A percentile compares a stretch with the other conserved stretches of the same genome.
Evolutionary conservation across 1,140 invertebrate genomes (phyloP).

Genomic region (Propsilocerus akamusi): DNA sequence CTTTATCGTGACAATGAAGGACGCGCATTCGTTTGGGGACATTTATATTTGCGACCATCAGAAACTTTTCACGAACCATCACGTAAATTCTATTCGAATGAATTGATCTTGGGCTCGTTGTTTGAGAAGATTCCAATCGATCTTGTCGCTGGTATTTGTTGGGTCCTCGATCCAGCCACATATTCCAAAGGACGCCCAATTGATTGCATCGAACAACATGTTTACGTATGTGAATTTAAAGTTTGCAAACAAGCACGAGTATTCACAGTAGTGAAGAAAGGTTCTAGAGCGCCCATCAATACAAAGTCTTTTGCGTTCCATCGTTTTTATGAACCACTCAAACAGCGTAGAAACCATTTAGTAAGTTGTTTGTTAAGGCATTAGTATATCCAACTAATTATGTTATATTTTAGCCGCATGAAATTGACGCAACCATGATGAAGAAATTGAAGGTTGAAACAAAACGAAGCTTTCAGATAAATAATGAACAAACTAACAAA

Average conservation of each 20-base stretch:
- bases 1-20: conserved; percentile 81
- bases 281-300: conserved; percentile 53
- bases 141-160: conserved; percentile 83
- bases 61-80: conserved; percentile 96
- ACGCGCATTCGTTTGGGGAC: conserved; percentile 82
- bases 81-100: conserved; percentile 86
- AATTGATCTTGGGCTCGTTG: conserved; percentile 80
- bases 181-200: conserved; percentile 89
- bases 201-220: conserved; percentile 63
- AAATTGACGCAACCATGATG: not conserved
- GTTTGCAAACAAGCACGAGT: conserved; percentile 84
- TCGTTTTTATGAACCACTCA: conserved; percentile 60
- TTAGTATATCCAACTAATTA: not conserved
- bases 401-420: not conserved
- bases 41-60: conserved; percentile 88
- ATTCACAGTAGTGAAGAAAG: conserved; percentile 44
- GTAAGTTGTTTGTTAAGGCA: conserved; percentile 25
- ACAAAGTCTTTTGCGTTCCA: conserved; percentile 87
- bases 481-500: too few relatives aligned
- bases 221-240: conserved; percentile 91
- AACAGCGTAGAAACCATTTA: conserved; percentile 75
- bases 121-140: conserved; percentile 91
- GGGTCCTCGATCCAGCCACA: conserved; percentile 84
- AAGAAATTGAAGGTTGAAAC: not conserved
- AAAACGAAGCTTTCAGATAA: too few relatives aligned